Evolutionary conservation across 2,888 invertebrate genomes (phyloP), one percentile per base, ranked within the genome.

Genomic region (Acleris cristana): DNA sequence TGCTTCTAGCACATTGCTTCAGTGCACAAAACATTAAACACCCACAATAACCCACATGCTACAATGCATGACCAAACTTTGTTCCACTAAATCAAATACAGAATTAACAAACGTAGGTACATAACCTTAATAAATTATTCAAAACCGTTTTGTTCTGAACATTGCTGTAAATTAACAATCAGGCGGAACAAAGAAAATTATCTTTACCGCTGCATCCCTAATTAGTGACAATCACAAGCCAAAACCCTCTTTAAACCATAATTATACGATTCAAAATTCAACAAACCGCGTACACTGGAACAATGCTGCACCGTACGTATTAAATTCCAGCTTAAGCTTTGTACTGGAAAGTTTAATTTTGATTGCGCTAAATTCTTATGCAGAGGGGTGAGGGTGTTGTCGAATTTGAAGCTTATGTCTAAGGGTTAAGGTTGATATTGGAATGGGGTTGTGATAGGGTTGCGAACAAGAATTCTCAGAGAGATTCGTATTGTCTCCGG

Each of bases 111-210:
- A 26, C 57, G 23, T 26, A 44, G 44, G 51, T 30, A 52, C 34
- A 57, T 23, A 53, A 23, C 45, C 58, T 18, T 26, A 23, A 49
- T 40, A 34, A 60, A 65, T 55, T 60, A 65, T 65, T 65, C 49
- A 55, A 55, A 60, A 60, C 44, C 65, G 55, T 51, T 65, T 44
- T 55, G 60, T 51, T 49, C 48, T 54, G 49, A 64, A 58, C 45
- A 56, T 34, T 30, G 34, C 23, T 54, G 48, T 40, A 62, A 61
- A 66, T 62, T 61, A 62, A 62, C 61, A 62, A 66, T 66, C 66
- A 62, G 40, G 18, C 61, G n/a, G 61, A 56, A 62, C 66, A 66
- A 66, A 66, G 61, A 66, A 62, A 66, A 66, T 66, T 62, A 66
- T 66, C 66, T 62, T 61, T 52, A 66, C 61, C 61, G 44, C 61